Percentiles rank a stretch among this genome's conserved stretches.
These are phyloP conservation scores for Hemithea aestivaria DNA, from an alignment of 2,888 invertebrate genomes.

Conservation along the genomic window DNA sequence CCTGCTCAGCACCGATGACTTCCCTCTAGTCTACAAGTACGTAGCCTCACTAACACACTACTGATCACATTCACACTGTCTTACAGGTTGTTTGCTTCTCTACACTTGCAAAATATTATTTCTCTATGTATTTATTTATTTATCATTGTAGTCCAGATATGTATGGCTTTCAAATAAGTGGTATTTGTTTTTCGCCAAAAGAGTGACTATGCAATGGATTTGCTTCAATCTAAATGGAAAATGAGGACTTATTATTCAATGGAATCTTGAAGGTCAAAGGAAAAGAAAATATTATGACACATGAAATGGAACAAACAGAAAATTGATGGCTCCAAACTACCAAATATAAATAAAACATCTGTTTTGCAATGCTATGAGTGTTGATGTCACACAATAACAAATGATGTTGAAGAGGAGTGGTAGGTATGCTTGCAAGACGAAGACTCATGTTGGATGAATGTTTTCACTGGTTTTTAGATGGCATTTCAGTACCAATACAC, in stretches of 20 bases:
- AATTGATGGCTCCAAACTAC: slow-evolving; percentile 7
- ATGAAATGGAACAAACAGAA: slow-evolving; percentile 4
- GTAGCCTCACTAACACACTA: slow-evolving; percentile 48
- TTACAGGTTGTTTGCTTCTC: slow-evolving; percentile 50
- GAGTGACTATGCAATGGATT: slow-evolving; percentile 13
- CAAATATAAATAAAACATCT: slow-evolving; percentile 36
- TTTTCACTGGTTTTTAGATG: slow-evolving; percentile 70
- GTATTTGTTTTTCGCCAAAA: slow-evolving; percentile 42
- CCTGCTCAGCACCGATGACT: slow-evolving; percentile 88
- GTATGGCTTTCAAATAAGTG: slow-evolving; percentile 52
- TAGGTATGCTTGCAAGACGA: slow-evolving; percentile 45
- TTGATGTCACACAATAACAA: slow-evolving; percentile 24
- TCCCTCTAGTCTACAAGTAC: slow-evolving; percentile 91
- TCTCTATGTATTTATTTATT: slow-evolving; percentile 55
- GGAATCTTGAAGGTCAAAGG: slow-evolving; percentile 1
- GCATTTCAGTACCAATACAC: slow-evolving; percentile 71
- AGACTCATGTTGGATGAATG: slow-evolving; percentile 42
- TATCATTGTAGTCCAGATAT: slow-evolving; percentile 48
- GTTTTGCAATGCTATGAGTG: slow-evolving; percentile 35
- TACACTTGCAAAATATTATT: slow-evolving; percentile 40
- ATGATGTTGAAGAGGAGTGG: slow-evolving; percentile 36
- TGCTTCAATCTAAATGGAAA: slow-evolving; percentile 16
- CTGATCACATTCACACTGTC: slow-evolving; percentile 46
- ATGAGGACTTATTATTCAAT: too few relatives aligned
- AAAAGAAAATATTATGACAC: background rate